Evolutionary conservation across 2,888 invertebrate species (phyloP), one percentile per base, ranked within the genome.

Genomic region (Rhimphoctona megacephalus): DNA sequence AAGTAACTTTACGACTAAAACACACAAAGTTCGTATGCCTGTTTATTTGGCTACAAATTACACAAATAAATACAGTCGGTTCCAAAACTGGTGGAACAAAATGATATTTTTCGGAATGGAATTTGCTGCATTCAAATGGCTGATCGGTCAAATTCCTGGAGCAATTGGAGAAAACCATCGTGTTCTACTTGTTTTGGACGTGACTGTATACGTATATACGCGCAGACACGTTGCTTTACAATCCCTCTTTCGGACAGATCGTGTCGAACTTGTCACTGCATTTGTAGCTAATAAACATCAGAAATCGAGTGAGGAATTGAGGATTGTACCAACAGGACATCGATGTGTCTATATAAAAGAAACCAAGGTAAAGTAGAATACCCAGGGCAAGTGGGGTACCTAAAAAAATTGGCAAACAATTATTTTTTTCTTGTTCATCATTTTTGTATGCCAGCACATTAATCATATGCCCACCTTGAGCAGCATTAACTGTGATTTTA

Each of bases 221-320:
- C 33, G 6, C 66, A 7, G 19, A 52, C 52, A 52, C 19, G 52
- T 64, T 33, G 19, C 22, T 52, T 39, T 85, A 87, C 52, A 52
- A 87, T 88, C 82, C 79, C 52, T 25, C 52, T 77, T 52, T 66
- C 39, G 72, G 49, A 66, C 77, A 77, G 67, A 86, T 89, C 86
- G 88, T 88, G 88, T 88, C 88, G 83, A 87, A 86, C 73, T 86
- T 86, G 84, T 73, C 85, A 89, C 87, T 89, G 90, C 89, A 88
- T 90, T 83, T 74, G 57, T 22, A 67, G 19, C 80, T 33, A 69
- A 80, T 84, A 57, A 64, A 33, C 39, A 30, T 76, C 43, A 22
- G 25, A 43, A 67, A 54, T 74, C 54, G 54, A 81, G 74, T 11
- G 57, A 57, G 25, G 9, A n/a, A 74, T 43, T 57, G 57, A 57